Conservation (phyloP, 2,113 vertebrate genomes). For the Phalacrocorax brasilianus region DNA sequence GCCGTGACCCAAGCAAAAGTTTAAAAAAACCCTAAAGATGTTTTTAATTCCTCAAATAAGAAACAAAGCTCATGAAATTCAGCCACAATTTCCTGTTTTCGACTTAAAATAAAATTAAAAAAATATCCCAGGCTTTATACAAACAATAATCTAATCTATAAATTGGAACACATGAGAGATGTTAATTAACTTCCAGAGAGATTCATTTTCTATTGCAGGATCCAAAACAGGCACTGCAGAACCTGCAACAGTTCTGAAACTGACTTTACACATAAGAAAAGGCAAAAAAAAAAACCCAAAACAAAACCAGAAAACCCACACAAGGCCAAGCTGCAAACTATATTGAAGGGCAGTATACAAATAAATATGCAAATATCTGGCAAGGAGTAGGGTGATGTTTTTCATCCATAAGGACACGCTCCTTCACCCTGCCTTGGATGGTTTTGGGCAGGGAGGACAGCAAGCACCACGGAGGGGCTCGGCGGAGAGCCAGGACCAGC, state of each 20-base stretch:
- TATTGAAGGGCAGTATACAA: not conserved
- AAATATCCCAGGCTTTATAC: not conserved
- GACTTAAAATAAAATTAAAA: constrained; percentile 21
- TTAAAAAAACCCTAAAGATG: constrained; percentile 42
- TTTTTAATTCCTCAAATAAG: constrained; percentile 68
- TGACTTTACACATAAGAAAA: not conserved
- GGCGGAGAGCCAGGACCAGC: not conserved
- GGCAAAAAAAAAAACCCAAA: too few relatives aligned
- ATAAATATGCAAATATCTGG: not conserved
- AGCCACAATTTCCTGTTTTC: constrained; percentile 69
- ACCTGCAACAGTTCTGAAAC: not conserved
- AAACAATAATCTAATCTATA: constrained; percentile 29
- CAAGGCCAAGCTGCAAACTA: not conserved
- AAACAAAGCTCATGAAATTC: constrained; percentile 61
- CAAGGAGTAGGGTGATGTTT: not conserved
- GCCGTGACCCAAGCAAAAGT: constrained; percentile 33
- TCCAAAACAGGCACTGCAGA: not conserved
- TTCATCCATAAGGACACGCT: fast-evolving
- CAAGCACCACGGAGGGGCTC: fast-evolving
- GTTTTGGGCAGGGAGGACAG: not conserved
- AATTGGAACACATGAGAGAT: not conserved
- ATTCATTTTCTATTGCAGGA: not conserved
- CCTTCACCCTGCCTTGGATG: not conserved
- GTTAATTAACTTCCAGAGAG: not conserved
- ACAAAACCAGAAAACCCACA: not conserved